Conservation (phyloP, 2,888 invertebrate genomes). For the Athalia cordata region DNA sequence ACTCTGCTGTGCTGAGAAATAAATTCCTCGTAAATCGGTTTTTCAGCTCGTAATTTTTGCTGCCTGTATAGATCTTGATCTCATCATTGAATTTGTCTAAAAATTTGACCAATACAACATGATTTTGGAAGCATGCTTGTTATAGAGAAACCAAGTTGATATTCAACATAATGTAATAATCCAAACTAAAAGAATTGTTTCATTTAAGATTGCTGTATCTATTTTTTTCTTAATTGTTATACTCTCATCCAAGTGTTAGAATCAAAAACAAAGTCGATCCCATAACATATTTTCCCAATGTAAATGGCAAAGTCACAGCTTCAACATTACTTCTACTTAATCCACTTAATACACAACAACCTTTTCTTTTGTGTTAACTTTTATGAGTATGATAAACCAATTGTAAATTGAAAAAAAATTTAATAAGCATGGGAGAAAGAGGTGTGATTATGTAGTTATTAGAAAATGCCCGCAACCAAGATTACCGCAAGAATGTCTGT, state of each 20-base stretch:
- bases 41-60: background rate
- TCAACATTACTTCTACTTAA: background rate
- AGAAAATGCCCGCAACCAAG: constrained; percentile 72
- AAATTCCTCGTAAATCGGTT: background rate
- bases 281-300: background rate
- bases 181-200: background rate
- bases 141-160: constrained; percentile 25
- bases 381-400: constrained; percentile 6
- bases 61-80: background rate
- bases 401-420: constrained; percentile 16
- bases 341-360: constrained; percentile 20
- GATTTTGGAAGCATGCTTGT: constrained; percentile 34
- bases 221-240: background rate
- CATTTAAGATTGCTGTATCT: constrained; percentile 27
- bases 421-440: constrained; percentile 54
- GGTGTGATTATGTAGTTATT: constrained; percentile 68
- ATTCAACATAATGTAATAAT: background rate
- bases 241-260: background rate
- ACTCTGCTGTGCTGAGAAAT: background rate
- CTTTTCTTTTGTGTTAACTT: constrained; percentile 22
- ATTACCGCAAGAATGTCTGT: constrained; percentile 74
- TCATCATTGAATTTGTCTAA: constrained; percentile 8
- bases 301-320: background rate
- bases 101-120: constrained; percentile 1
- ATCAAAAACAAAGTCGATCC: background rate